Base-by-base conservation (phyloP, 2,113 vertebrate species). In the Thymallus thymallus region DNA sequence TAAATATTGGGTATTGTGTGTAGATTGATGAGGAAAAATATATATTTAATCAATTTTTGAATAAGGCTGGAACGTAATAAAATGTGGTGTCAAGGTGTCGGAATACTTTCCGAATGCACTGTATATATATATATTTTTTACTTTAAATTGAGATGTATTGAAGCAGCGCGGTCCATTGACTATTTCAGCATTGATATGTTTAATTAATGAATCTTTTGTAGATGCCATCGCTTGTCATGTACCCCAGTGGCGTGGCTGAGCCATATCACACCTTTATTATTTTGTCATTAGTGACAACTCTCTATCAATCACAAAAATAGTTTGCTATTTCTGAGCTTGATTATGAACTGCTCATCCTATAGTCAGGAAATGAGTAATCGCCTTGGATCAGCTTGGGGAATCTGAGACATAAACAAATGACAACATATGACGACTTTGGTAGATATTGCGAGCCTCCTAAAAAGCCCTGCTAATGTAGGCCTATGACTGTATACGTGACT, bases 241-340 rank as follows among this genome's bases (percentile, higher is more conserved):
- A 72, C 77, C 74, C 82, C 82, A 56, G 72, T 81, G 82, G 82
- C 48, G 74, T 60, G 56, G 73, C 18, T 51, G 48, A 51, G 3
- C 3, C 16, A 4, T 51, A 51, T 16, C 73, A 79, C 29, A 65
- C 80, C 84, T 88, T 90, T 89, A 88, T 90, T 88, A 91, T 89
- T 88, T 88, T 85, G 48, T 85, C 75, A 81, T 90, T 90, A 90
- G 86, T 83, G 80, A 90, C 83, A 82, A 87, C 74, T 82, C 20
- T 66, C 79, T 73, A 91, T 92, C 88, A 88, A 85, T 92, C 91
- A 90, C 73, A 74, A 74, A 76, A 85, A 58, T 32, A 76, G 76
- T 81, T 81, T 76, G 62, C 78, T 63, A 71, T 78, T 75, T 78
- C 82, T 24, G 63, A 81, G 80, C 81, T 83, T 86, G 80, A 86